These are phyloP conservation scores for Latrodectus geometricus DNA, from an alignment of 1,140 invertebrate species.

Conservation along the genomic window DNA sequence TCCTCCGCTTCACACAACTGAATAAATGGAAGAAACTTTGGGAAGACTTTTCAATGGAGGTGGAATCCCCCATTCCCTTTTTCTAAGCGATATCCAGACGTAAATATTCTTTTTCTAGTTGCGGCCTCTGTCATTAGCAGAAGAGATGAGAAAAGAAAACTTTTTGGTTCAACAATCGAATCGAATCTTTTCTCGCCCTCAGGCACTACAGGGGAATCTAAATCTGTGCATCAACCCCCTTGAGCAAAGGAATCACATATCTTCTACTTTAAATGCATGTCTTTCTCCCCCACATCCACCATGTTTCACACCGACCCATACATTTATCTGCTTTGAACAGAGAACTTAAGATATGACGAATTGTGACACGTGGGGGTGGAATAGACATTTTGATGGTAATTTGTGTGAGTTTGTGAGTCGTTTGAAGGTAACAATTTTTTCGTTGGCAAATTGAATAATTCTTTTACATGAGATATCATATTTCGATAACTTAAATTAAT, in stretches of 20 bases:
- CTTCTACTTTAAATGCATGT: conserved; percentile 42
- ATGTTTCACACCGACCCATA: neutral
- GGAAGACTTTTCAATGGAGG: neutral
- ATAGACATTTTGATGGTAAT: neutral
- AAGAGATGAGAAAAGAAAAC: conserved; percentile 4
- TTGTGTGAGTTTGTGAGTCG: neutral
- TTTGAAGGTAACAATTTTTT: neutral
- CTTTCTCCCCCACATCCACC: neutral
- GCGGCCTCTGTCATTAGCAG: conserved; percentile 36
- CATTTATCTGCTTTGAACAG: conserved; percentile 25
- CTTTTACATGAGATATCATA: too few relatives aligned
- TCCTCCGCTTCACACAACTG: neutral
- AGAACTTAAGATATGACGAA: conserved; percentile 27
- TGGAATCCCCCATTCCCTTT: neutral
- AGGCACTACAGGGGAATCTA: conserved; percentile 14
- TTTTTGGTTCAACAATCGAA: conserved; percentile 41
- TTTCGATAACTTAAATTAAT: too few relatives aligned
- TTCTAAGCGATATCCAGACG: neutral
- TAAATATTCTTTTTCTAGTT: conserved; percentile 16
- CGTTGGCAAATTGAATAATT: neutral
- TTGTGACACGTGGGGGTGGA: neutral
- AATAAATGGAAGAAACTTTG: neutral
- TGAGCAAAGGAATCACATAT: conserved; percentile 33
- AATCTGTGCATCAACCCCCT: conserved; percentile 38
- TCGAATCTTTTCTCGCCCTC: conserved; percentile 20